Evolutionary conservation across 2,888 invertebrate genomes (phyloP), one percentile per base, ranked within the genome.

Genomic region (Dorcus hopei): DNA sequence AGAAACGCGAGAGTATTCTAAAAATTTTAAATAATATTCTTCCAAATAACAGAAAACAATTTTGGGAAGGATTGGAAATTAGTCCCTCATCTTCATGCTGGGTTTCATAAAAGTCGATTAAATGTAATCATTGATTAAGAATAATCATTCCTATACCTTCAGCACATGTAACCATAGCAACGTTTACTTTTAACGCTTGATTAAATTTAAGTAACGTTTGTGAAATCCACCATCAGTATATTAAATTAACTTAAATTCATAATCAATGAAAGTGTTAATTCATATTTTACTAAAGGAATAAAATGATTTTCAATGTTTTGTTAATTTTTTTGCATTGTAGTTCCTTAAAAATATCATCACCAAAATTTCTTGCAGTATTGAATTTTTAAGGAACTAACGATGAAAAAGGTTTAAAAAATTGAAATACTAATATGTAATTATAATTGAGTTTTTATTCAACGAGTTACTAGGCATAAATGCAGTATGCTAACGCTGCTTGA

Each of bases 1-100:
- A 48, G 48, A 48, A 48, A 48, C 48, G 48, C 11, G 48, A 48
- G 23, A 48, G 48, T 48, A 48, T 48, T 48, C 48, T 48, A 48
- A 14, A 48, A 48, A 48, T 7, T 48, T 48, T 14, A 48, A 48
- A 19, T 48, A 19, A 48, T 48, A 2, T 45, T 45, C 45, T 45
- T 45, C 45, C 45, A 45, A 45, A 45, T 45, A 45, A 16, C 3
- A 45, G 45, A 45, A 45, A 45, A 45, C 45, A 45, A 16, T 45
- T 45, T 45, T 45, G 45, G 45, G 45, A 45, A 45, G 45, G 3
- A 3, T 14, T 45, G 16, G 14, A 45, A 14, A 45, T 14, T 14
- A 45, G 45, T 3, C 16, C 19, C 9, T 19, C n/a, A n/a, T n/a
- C n/a, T n/a, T n/a, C n/a, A n/a, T n/a, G n/a, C n/a, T n/a, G n/a